A percentile compares a stretch with the other conserved stretches of the same genome.
These are phyloP conservation scores for Triplophysa dalaica DNA, from an alignment of 2,113 vertebrate genomes.

Conservation along the genomic window DNA sequence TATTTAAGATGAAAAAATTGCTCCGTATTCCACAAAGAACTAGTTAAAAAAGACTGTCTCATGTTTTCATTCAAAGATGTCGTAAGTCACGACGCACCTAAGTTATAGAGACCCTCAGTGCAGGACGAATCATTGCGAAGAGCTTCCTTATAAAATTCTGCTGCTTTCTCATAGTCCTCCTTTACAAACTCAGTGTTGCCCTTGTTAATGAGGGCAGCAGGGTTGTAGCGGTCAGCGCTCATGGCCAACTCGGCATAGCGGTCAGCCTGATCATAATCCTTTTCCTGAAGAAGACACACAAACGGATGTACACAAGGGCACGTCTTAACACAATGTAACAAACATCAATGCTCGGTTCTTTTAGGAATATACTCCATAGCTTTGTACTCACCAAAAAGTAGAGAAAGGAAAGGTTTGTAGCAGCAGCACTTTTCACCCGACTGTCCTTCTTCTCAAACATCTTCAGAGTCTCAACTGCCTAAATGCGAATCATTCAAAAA, in stretches of 20 bases:
- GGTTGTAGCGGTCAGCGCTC: constrained; percentile 91
- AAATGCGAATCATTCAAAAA: constrained; percentile 15
- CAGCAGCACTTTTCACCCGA: constrained; percentile 93
- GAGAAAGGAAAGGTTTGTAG: constrained; percentile 93
- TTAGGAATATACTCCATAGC: not conserved
- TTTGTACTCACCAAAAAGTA: constrained; percentile 85
- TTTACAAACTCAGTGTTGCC: constrained; percentile 89
- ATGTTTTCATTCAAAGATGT: not conserved
- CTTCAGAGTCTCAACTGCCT: constrained; percentile 94
- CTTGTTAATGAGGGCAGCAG: constrained; percentile 93
- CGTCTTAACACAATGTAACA: not conserved
- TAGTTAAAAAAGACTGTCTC: not conserved
- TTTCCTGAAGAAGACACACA: constrained; percentile 75
- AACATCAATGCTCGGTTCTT: not conserved
- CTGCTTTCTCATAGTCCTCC: constrained; percentile 90
- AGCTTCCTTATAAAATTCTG: constrained; percentile 94
- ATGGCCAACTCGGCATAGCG: constrained; percentile 93
- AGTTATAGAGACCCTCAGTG: constrained; percentile 94
- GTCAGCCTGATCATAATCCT: constrained; percentile 87
- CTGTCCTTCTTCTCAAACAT: constrained; percentile 96
- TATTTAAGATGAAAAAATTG: too few relatives aligned
- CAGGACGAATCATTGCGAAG: constrained; percentile 95
- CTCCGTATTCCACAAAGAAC: too few relatives aligned
- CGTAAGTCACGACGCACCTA: constrained; percentile 75
- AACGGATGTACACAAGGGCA: not conserved